A percentile compares a stretch with the other conserved stretches of the same genome.
These are phyloP conservation scores for Sebastes minor DNA, from an alignment of 2,797 vertebrate species.

Conservation along the genomic window DNA sequence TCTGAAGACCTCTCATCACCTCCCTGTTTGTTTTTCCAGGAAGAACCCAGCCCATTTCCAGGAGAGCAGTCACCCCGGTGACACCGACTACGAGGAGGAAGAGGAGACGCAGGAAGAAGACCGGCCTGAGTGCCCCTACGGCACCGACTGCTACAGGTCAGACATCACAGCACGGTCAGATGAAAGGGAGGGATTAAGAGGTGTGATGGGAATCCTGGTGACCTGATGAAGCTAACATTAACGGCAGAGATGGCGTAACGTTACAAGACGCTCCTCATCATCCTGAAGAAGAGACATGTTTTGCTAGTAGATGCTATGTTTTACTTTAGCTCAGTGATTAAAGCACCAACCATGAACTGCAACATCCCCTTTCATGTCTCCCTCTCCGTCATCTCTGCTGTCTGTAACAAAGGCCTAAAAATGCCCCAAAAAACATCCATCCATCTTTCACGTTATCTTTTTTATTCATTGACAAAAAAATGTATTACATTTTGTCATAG, in stretches of 20 bases:
- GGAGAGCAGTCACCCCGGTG: constrained; percentile 82
- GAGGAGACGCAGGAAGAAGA: constrained; percentile 27
- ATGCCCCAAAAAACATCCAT: no score
- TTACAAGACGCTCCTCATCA: background rate
- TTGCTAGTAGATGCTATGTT: rapidly evolving
- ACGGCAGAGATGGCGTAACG: background rate
- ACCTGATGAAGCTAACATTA: background rate
- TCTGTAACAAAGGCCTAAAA: no score
- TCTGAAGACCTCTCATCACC: no score
- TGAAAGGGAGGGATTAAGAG: background rate
- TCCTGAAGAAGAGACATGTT: background rate
- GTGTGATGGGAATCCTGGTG: background rate
- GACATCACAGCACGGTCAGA: background rate
- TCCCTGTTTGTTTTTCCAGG: constrained; percentile 50
- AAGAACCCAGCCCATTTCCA: constrained; percentile 84
- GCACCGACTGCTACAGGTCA: constrained; percentile 83
- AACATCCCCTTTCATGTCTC: background rate
- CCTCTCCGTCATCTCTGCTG: no score
- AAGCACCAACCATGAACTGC: background rate
- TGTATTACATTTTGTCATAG: no score
- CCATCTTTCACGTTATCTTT: no score
- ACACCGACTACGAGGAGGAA: constrained; percentile 69
- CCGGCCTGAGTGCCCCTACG: constrained; percentile 79
- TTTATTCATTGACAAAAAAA: no score
- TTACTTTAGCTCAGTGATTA: background rate